Evolutionary conservation across 2,797 vertebrate species (phyloP).

Genomic region (Alectoris magna): DNA sequence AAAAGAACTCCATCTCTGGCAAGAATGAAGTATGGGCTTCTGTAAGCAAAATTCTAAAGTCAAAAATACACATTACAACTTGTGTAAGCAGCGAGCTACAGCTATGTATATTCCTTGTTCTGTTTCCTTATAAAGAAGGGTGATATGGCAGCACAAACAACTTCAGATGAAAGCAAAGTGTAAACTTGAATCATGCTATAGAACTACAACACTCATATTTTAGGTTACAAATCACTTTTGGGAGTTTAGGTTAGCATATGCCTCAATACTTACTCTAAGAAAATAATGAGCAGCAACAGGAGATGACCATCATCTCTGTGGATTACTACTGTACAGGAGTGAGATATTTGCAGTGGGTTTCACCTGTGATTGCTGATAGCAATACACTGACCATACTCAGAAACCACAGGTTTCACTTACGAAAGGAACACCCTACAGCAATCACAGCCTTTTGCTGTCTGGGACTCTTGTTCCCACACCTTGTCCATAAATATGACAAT

Average conservation of each 20-base stretch:
- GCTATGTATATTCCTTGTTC: not conserved
- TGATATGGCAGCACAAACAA: not conserved
- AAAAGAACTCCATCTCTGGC: not conserved
- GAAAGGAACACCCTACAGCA: not conserved
- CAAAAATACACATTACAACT: not conserved
- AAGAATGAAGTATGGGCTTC: not conserved
- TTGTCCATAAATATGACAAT: not conserved
- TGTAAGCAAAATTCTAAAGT: not conserved
- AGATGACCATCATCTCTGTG: not conserved
- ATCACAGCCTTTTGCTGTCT: not conserved
- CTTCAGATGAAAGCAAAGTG: not conserved
- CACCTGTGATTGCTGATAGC: not conserved
- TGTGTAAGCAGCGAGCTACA: not conserved
- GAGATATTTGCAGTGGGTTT: not conserved
- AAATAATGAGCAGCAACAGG: not conserved
- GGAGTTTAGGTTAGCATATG: not conserved
- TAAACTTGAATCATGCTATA: not conserved
- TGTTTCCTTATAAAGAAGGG: not conserved
- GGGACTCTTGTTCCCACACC: not conserved
- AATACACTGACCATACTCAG: not conserved
- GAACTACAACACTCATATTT: not conserved
- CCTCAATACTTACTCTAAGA: not conserved
- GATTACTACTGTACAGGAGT: not conserved
- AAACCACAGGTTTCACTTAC: not conserved
- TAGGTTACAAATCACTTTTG: not conserved